phyloP scores from a whole-genome alignment of 2,888 invertebrate species.

The Yponomeuta sedellus region DNA sequence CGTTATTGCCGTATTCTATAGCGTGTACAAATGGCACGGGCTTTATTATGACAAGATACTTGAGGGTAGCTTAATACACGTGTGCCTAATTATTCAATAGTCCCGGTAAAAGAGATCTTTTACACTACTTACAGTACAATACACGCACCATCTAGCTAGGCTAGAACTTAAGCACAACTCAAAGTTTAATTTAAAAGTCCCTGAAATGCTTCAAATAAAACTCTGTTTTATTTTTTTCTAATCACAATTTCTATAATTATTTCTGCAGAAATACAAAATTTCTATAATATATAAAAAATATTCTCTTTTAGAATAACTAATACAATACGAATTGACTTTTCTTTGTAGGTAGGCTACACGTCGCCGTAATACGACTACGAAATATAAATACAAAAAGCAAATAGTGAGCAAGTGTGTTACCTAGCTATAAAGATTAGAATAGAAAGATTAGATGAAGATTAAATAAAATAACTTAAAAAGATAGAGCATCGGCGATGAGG shows the following conservation, averaged over 20 bases:
- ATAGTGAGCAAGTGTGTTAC: slow-evolving; percentile 62
- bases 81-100: slow-evolving; percentile 39
- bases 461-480: slow-evolving; percentile 21
- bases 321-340: slow-evolving; percentile 64
- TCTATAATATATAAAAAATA: slow-evolving; percentile 57
- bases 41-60: slow-evolving; percentile 71
- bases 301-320: slow-evolving; percentile 44
- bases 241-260: slow-evolving; percentile 62
- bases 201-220: slow-evolving; percentile 74
- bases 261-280: slow-evolving; percentile 57
- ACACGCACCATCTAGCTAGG: slow-evolving; percentile 64
- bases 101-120: slow-evolving; percentile 39
- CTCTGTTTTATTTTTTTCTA: slow-evolving; percentile 67
- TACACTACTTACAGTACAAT: slow-evolving; percentile 36
- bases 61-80: slow-evolving; percentile 36
- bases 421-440: slow-evolving; percentile 24
- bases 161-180: slow-evolving; percentile 66
- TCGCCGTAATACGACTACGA: slow-evolving; percentile 30
- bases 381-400: slow-evolving; percentile 60
- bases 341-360: slow-evolving; percentile 33
- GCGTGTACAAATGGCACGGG: slow-evolving; percentile 58
- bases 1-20: slow-evolving; percentile 43
- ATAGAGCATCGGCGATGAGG: slow-evolving; percentile 22
- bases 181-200: slow-evolving; percentile 45
- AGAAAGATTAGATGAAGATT: not conserved